Percentiles rank a stretch among this genome's conserved stretches.
These are phyloP conservation scores for Craniophora ligustri DNA, from an alignment of 2,888 invertebrate species.

Conservation along the genomic window DNA sequence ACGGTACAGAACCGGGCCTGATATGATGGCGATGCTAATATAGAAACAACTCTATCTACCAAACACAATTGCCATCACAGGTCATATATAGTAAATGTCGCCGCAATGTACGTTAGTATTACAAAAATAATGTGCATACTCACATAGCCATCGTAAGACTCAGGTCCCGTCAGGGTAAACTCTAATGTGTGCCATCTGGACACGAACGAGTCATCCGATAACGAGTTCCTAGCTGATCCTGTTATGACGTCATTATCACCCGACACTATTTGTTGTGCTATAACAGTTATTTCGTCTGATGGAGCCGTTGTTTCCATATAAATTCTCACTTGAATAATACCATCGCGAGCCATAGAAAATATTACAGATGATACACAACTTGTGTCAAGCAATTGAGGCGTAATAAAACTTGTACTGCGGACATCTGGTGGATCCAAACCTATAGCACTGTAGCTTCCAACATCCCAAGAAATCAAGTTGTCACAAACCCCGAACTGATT, in stretches of 20 bases:
- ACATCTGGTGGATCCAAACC: slow-evolving; percentile 43
- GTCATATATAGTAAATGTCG: no score
- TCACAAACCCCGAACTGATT: slow-evolving; percentile 53
- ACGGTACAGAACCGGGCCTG: no score
- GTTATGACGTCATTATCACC: slow-evolving; percentile 40
- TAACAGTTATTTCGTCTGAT: slow-evolving; percentile 56
- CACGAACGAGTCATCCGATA: not conserved
- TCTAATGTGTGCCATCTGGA: slow-evolving; percentile 53
- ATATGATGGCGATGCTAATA: no score
- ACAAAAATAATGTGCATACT: not conserved
- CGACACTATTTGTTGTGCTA: slow-evolving; percentile 49
- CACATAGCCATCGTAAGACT: slow-evolving; percentile 7
- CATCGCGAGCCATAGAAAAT: slow-evolving; percentile 59
- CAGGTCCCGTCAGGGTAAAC: slow-evolving; percentile 14
- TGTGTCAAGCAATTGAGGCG: slow-evolving; percentile 34
- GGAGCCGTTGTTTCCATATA: slow-evolving; percentile 52
- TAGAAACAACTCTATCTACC: no score
- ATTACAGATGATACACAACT: slow-evolving; percentile 54
- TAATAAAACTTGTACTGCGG: slow-evolving; percentile 57
- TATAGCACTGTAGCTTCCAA: slow-evolving; percentile 35
- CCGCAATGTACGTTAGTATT: not conserved
- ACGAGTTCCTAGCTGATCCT: slow-evolving; percentile 6
- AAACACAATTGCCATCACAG: no score
- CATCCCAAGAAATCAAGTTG: slow-evolving; percentile 49
- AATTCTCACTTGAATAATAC: slow-evolving; percentile 63